These are phyloP conservation scores for Lordiphosa clarofinis DNA, from an alignment of 1,140 invertebrate genomes.

Conservation along the genomic window DNA sequence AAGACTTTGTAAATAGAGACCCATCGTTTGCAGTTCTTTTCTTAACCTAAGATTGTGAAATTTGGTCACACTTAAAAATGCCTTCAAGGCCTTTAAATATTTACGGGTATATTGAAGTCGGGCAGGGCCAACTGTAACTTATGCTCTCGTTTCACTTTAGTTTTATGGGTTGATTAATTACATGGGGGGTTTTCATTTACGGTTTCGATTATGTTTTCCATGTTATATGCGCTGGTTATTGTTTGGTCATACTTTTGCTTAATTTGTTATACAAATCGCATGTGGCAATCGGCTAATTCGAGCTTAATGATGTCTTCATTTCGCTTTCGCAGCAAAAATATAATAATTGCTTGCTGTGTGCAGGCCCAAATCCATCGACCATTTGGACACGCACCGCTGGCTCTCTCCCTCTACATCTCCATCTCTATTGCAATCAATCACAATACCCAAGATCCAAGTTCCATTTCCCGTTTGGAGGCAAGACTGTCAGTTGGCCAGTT, in stretches of 20 bases:
- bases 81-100: no score
- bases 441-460: conserved; percentile 38
- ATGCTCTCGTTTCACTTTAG: not conserved
- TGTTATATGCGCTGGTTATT: conserved; percentile 17
- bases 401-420: conserved; percentile 28
- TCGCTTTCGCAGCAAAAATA: conserved; percentile 66
- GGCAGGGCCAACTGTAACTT: no score
- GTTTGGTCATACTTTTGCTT: conserved; percentile 36
- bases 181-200: conserved; percentile 30
- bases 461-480: conserved; percentile 41
- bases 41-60: no score
- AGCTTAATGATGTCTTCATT: conserved; percentile 74
- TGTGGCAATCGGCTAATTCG: conserved; percentile 66
- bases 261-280: conserved; percentile 62
- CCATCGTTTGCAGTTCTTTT: no score
- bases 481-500: not conserved
- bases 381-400: conserved; percentile 63
- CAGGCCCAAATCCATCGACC: conserved; percentile 34
- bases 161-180: conserved; percentile 48
- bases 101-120: no score
- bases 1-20: no score
- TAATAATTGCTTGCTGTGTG: conserved; percentile 47
- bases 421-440: conserved; percentile 55
- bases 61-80: no score
- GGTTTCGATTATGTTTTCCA: conserved; percentile 19